A percentile compares a stretch with the other conserved stretches of the same genome.
Evolutionary conservation across 2,888 invertebrate species (phyloP).

Genomic region (Ophion ventricosus): DNA sequence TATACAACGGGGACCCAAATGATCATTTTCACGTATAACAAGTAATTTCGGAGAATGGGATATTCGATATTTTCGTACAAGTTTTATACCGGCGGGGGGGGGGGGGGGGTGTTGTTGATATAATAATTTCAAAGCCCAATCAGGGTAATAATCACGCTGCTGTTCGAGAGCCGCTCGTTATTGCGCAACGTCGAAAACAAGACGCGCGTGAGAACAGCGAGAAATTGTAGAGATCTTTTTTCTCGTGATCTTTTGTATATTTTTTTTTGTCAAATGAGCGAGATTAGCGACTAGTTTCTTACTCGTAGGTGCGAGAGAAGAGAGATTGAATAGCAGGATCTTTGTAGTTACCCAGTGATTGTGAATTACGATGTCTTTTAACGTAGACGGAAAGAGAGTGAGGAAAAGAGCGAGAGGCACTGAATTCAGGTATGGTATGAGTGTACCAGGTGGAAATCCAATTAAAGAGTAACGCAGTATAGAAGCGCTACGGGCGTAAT

Average conservation of each 20-base stretch:
- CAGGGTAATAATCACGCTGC: neutral
- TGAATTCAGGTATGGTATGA: conserved; percentile 52
- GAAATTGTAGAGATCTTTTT: neutral
- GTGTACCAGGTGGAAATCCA: conserved; percentile 65
- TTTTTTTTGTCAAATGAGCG: conserved; percentile 6
- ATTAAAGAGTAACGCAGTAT: conserved; percentile 65
- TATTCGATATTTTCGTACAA: too few species aligned
- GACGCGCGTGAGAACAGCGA: conserved; percentile 15
- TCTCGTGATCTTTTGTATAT: neutral
- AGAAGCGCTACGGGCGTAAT: conserved; percentile 66
- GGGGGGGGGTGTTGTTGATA: neutral
- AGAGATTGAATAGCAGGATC: neutral
- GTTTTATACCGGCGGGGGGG: too few species aligned
- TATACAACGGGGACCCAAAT: too few species aligned
- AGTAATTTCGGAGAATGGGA: too few species aligned
- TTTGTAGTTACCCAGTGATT: conserved; percentile 2
- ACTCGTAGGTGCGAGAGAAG: neutral
- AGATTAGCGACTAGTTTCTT: conserved; percentile 31
- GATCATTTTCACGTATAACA: too few species aligned
- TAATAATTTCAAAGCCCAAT: conserved; percentile 25
- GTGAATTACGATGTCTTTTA: conserved; percentile 21
- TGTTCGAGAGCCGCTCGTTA: neutral
- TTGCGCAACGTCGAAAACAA: conserved; percentile 19
- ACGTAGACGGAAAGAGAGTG: neutral
- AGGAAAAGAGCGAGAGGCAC: conserved; percentile 21